Percentiles rank a stretch among this genome's conserved stretches.
Evolutionary conservation across 35 echinoderm and acorn worm species (phyloP).

Genomic region (Stichopus chloronotus): DNA sequence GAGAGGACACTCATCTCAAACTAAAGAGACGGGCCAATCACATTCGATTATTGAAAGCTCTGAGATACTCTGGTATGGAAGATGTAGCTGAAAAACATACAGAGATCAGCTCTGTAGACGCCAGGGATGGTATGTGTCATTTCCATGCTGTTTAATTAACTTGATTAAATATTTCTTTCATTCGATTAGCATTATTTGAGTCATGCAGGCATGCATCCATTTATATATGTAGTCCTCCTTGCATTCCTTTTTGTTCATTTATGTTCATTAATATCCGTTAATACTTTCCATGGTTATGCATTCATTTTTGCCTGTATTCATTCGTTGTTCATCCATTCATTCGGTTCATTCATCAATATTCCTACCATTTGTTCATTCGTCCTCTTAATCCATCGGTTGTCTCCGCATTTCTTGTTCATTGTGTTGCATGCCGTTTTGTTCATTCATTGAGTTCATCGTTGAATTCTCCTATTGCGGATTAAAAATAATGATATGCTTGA

Average conservation of each 20-base stretch:
- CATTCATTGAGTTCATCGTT: no score
- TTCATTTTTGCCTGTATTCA: no score
- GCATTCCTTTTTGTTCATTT: background rate
- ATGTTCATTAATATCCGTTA: no score
- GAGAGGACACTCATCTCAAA: slow-evolving; percentile 80
- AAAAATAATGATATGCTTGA: no score
- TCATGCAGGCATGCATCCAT: background rate
- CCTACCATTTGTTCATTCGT: no score
- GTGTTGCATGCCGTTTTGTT: no score
- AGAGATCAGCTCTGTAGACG: slow-evolving; percentile 77
- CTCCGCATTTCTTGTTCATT: no score
- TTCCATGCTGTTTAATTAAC: background rate
- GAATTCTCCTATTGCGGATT: no score
- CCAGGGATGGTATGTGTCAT: slow-evolving; percentile 73
- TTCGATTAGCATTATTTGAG: background rate
- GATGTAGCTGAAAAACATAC: slow-evolving; percentile 65
- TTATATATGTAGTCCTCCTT: background rate
- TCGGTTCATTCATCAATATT: no score
- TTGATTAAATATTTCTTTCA: background rate
- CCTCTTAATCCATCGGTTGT: no score
- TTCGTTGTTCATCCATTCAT: no score
- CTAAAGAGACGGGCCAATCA: slow-evolving; percentile 75
- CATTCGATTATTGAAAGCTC: slow-evolving; percentile 60
- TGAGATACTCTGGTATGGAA: slow-evolving; percentile 80
- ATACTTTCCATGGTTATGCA: no score